Evolutionary conservation across 1,140 invertebrate species (phyloP), one percentile per base, ranked within the genome.

Genomic region (Euura saliciscinereae): DNA sequence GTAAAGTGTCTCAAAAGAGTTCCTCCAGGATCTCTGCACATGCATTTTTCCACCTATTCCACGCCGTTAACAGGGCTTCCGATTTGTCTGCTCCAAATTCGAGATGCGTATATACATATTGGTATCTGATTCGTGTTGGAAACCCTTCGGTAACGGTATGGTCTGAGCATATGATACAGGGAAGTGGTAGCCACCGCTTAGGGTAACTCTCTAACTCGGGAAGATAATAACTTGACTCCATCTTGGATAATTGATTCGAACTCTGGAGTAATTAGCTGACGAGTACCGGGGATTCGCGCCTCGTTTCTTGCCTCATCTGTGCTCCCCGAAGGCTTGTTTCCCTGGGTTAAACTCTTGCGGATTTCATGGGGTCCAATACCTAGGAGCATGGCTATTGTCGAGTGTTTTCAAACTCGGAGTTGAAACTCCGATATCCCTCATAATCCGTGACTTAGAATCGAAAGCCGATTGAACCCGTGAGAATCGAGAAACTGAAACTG

Each of bases 261-360:
- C 51, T 59, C 51, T 59, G 5, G 51, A 59, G 51, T 59, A 59
- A 59, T 59, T 59, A 59, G 51, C 51, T 59, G 51, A 59, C 51
- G 51, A 59, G 51, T 59, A n/a, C 51, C 10, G 51, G 5, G 51
- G 13, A 11, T 59, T 59, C 13, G 13, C 51, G 51, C 6, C 51
- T 59, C 51, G 8, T 59, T 59, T 59, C 8, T 59, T n/a, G 6
- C 51, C 51, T 59, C 8, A 59, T 59, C 3, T 59, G 3, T 59
- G 51, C 10, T 59, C 6, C 51, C 51, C 51, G 10, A 11, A 1
- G 51, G 51, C 51, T 59, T 59, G 51, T 59, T 59, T 59, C 51
- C 51, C 3, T 4, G 5, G 8, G 8, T 59, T 59, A 59, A 59
- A 59, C 0, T 59, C 51, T 59, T n/a, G 51, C 3, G 51, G 51